A percentile compares a stretch with the other conserved stretches of the same genome.
phyloP scores from a whole-genome alignment of 2,888 invertebrate genomes.

The Hypsopygia costalis region DNA sequence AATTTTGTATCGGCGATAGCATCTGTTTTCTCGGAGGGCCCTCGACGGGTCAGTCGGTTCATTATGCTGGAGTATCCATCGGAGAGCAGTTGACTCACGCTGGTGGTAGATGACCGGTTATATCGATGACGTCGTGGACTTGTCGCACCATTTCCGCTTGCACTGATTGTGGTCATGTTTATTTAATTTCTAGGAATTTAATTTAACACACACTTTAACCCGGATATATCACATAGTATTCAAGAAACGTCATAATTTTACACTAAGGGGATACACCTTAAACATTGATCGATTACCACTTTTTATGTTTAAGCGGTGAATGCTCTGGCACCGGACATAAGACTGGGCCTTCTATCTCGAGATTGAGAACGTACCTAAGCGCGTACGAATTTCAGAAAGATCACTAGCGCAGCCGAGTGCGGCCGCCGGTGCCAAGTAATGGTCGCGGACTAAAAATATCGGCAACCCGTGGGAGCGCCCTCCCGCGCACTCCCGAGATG shows the following conservation, averaged over 20 bases:
- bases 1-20: constrained; percentile 55
- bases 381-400: constrained; percentile 74
- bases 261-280: constrained; percentile 25
- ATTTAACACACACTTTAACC: constrained; percentile 49
- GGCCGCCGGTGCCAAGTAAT: constrained; percentile 83
- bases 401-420: constrained; percentile 75
- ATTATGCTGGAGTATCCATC: constrained; percentile 93
- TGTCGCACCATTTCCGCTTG: constrained; percentile 56
- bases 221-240: constrained; percentile 58
- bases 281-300: constrained; percentile 21
- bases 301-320: constrained; percentile 35
- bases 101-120: constrained; percentile 87
- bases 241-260: constrained; percentile 57
- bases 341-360: constrained; percentile 62
- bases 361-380: constrained; percentile 69
- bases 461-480: constrained; percentile 81
- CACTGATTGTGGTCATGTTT: constrained; percentile 59
- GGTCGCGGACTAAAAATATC: constrained; percentile 85
- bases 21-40: constrained; percentile 86
- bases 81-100: constrained; percentile 91
- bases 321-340: constrained; percentile 50
- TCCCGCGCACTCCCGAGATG: constrained; percentile 74
- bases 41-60: constrained; percentile 88
- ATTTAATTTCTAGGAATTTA: constrained; percentile 23
- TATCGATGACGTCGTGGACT: constrained; percentile 85